Evolutionary conservation across 2,113 vertebrate species (phyloP), one percentile per base, ranked within the genome.

Genomic region (Cyprinus carpio): DNA sequence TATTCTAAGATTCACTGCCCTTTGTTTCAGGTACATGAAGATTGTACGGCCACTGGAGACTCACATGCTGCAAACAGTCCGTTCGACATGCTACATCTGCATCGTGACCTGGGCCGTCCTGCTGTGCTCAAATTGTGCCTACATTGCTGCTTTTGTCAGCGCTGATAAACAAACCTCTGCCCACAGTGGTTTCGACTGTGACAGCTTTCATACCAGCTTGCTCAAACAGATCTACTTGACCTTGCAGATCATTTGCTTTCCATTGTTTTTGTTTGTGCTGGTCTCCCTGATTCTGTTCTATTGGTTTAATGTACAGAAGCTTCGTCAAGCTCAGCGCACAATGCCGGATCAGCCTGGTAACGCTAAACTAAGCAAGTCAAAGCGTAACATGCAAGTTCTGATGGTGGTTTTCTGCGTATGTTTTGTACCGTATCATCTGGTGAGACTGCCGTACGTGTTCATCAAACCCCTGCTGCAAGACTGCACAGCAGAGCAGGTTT

Each of bases 341-440:
- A 85, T 75, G 25, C 81, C 78, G 0, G 23, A 46, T n/a, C 0
- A 67, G 11, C 4, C 12, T 23, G 12, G 18, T 27, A 85, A 86
- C 76, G 76, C 2, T 58, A 92, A 89, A 69, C 90, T 94, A 0
- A 58, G 20, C 46, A 90, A 80, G 74, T 91, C 92, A 0, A 93
- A 92, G 16, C 87, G 91, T 54, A 95, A 94, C 87, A 94, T 94
- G 90, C 69, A 72, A 6, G 86, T 91, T 4, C 88, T 95, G 82
- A 91, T 94, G 43, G 37, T 51, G 8, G 90, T 94, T 40, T 95
- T 95, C 90, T 90, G 90, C 40, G 20, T 94, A 0, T 95, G 94
- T 71, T 95, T 95, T 2, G 90, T 95, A 2, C 94, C 94, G 0
- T 94, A 95, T 87, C 93, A 94, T 89, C 60, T 93, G 76, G 84